These are phyloP conservation scores for Phthorimaea operculella DNA, from an alignment of 1,140 invertebrate species.

Conservation along the genomic window DNA sequence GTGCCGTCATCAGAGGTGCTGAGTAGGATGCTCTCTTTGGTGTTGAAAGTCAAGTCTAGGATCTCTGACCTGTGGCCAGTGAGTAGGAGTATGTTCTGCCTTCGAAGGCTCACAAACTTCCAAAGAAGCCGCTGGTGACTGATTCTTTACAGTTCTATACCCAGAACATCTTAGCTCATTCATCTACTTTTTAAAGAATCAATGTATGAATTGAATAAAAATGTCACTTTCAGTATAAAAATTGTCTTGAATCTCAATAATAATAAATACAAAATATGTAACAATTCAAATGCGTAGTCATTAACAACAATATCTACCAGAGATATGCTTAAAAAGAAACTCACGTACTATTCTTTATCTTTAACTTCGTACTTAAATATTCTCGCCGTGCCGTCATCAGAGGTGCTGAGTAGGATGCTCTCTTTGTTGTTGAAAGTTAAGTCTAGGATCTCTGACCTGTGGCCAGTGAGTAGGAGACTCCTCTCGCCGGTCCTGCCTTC, in stretches of 20 bases:
- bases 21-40: conserved; percentile 71
- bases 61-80: conserved; percentile 78
- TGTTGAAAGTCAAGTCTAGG: conserved; percentile 77
- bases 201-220: no score
- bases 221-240: neutral
- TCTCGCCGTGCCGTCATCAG: conserved; percentile 80
- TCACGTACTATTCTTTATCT: conserved; percentile 22
- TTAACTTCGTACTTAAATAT: conserved; percentile 72
- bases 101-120: conserved; percentile 66
- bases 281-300: conserved; percentile 3
- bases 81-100: conserved; percentile 69
- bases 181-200: no score
- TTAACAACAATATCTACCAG: neutral
- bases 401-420: conserved; percentile 74
- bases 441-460: conserved; percentile 79
- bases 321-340: neutral
- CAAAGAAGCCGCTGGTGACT: conserved; percentile 53
- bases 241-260: neutral
- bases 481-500: conserved; percentile 71
- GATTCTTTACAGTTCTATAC: conserved; percentile 62
- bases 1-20: conserved; percentile 81
- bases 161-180: conserved; percentile 70
- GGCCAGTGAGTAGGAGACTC: conserved; percentile 72
- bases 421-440: conserved; percentile 74
- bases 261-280: no score